These are phyloP conservation scores for Coregonus suidteri DNA, from an alignment of 2,797 vertebrate genomes.

Conservation along the genomic window DNA sequence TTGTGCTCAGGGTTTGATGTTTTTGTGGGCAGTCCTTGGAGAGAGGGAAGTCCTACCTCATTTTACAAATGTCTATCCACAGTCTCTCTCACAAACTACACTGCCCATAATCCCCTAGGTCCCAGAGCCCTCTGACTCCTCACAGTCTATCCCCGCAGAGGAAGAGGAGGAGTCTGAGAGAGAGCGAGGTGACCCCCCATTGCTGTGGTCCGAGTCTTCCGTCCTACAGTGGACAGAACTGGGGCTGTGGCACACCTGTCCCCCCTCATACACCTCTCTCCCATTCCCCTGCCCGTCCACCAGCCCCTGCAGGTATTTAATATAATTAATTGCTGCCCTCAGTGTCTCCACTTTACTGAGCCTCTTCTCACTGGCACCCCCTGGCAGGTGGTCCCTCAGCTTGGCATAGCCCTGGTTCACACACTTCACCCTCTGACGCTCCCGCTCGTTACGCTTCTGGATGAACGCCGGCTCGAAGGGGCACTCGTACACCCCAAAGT, in stretches of 20 bases:
- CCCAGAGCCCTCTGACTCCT: constrained; percentile 50
- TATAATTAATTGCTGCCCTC: constrained; percentile 84
- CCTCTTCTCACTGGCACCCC: constrained; percentile 69
- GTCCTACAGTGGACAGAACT: constrained; percentile 4
- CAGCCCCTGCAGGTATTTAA: constrained; percentile 81
- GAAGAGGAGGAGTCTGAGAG: constrained; percentile 37
- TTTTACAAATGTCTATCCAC: neutral
- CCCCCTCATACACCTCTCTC: neutral
- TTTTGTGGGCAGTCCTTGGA: neutral
- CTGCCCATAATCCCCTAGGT: constrained; percentile 28
- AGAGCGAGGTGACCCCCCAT: constrained; percentile 34
- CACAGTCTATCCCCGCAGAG: constrained; percentile 45
- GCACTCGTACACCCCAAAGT: constrained; percentile 77
- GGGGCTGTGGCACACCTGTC: neutral
- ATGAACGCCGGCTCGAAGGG: constrained; percentile 83
- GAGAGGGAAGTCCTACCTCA: neutral
- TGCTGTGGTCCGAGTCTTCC: constrained; percentile 26
- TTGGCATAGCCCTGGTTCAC: constrained; percentile 85
- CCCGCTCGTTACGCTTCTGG: constrained; percentile 85
- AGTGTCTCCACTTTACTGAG: constrained; percentile 88
- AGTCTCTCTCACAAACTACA: neutral
- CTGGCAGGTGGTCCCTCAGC: constrained; percentile 81
- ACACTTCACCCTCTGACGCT: constrained; percentile 82
- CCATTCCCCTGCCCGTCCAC: constrained; percentile 53
- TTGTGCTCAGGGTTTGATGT: neutral